Evolutionary conservation across 2,888 invertebrate genomes (phyloP).

Genomic region (Microctonus brassicae): DNA sequence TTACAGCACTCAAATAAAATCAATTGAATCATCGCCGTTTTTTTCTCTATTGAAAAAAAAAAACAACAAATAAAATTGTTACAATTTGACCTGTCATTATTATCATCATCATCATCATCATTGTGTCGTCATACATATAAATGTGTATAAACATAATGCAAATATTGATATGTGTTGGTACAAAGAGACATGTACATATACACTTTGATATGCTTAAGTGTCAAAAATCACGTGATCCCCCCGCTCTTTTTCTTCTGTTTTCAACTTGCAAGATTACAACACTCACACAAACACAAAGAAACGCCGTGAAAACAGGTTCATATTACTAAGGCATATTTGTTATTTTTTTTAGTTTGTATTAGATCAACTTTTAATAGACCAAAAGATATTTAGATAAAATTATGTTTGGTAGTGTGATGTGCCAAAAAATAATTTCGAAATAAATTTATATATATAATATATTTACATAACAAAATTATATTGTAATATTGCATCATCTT

Average conservation of each 20-base stretch:
- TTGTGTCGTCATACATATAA: neutral
- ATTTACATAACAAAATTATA: neutral
- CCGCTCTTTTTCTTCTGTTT: constrained; percentile 1
- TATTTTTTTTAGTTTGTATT: neutral
- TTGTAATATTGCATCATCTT: constrained; percentile 5
- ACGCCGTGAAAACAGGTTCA: neutral
- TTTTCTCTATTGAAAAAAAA: neutral
- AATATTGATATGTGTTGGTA: constrained; percentile 3
- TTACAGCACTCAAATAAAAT: neutral
- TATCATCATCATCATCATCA: neutral
- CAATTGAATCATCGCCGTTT: neutral
- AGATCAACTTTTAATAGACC: neutral
- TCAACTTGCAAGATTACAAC: neutral
- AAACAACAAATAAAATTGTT: neutral
- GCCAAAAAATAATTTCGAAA: neutral
- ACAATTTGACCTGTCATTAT: neutral
- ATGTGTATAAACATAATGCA: constrained; percentile 4
- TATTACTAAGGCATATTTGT: neutral
- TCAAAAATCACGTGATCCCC: constrained; percentile 41
- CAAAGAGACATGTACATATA: neutral
- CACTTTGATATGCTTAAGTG: constrained; percentile 34
- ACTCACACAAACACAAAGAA: neutral
- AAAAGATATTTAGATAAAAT: neutral
- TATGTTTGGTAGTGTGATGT: neutral
- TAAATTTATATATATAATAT: neutral